Evolutionary conservation across 1,140 invertebrate genomes (phyloP).

Genomic region (Gryon sp.): DNA sequence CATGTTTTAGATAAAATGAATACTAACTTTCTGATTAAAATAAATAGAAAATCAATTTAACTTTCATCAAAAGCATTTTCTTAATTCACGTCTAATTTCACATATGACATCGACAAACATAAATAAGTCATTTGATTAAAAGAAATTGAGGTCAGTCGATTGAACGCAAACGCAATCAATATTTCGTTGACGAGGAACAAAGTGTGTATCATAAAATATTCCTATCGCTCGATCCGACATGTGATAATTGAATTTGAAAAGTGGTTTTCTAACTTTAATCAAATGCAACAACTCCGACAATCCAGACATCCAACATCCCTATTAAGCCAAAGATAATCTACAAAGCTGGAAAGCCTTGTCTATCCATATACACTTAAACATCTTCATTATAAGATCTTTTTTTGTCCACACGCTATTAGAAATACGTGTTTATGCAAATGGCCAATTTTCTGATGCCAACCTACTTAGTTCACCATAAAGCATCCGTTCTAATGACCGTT

Average conservation of each 20-base stretch:
- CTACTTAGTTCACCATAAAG: constrained; percentile 45
- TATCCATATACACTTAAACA: constrained; percentile 22
- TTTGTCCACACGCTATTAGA: constrained; percentile 20
- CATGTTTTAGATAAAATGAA: too few species aligned
- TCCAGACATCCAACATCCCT: constrained; percentile 9
- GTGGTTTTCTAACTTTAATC: constrained; percentile 14
- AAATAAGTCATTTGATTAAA: neutral
- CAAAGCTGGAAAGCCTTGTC: constrained; percentile 8
- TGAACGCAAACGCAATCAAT: too few species aligned
- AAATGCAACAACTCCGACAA: neutral
- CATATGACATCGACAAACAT: too few species aligned
- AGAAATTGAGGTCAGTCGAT: too few species aligned
- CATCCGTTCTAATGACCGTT: constrained; percentile 29
- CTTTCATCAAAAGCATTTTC: too few species aligned
- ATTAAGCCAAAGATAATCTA: constrained; percentile 31
- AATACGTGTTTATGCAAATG: constrained; percentile 52
- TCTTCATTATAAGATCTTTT: constrained; percentile 36
- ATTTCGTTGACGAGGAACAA: too few species aligned
- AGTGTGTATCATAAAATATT: too few species aligned
- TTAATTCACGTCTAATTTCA: too few species aligned
- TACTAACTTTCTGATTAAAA: too few species aligned
- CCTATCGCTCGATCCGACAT: too few species aligned
- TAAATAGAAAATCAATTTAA: too few species aligned
- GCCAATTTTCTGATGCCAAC: constrained; percentile 35
- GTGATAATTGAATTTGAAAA: too few species aligned